Evolutionary conservation across 53 echinoderm and acorn worm genomes (phyloP).

Genomic region (Hippasteria phrygiana): DNA sequence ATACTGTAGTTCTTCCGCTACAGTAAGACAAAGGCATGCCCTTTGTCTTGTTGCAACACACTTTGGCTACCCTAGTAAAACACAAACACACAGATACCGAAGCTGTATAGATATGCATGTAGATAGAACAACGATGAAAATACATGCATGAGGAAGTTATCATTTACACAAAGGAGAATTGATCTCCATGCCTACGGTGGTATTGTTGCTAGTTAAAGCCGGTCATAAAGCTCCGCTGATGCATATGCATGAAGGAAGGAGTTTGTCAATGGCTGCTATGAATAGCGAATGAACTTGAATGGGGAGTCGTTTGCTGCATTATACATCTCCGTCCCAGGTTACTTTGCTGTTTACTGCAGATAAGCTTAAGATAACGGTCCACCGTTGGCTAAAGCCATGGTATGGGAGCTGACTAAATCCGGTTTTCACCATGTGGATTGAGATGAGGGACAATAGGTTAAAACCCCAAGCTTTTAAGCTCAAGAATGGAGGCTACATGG

Average conservation of each 20-base stretch:
- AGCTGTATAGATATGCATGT: too few relatives aligned
- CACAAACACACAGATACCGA: too few relatives aligned
- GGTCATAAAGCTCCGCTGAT: background rate
- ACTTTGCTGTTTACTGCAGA: background rate
- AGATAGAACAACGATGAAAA: background rate
- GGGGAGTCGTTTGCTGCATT: background rate
- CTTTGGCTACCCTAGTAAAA: too few relatives aligned
- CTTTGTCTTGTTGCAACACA: too few relatives aligned
- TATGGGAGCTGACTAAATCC: background rate
- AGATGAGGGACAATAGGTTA: background rate
- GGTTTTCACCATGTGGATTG: background rate
- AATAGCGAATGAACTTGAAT: constrained; percentile 41
- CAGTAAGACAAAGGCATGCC: too few relatives aligned
- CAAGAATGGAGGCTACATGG: too few relatives aligned
- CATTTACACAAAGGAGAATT: constrained; percentile 2
- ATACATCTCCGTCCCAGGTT: background rate
- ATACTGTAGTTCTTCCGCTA: too few relatives aligned
- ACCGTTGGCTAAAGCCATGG: constrained; percentile 6
- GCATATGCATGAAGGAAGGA: constrained; percentile 27
- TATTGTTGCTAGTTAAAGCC: background rate
- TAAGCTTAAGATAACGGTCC: constrained; percentile 53
- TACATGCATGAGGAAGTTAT: constrained; percentile 22
- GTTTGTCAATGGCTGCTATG: background rate
- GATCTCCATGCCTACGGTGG: background rate
- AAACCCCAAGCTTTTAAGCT: background rate